Evolutionary conservation across 2,797 vertebrate species (phyloP), one percentile per base, ranked within the genome.

Genomic region (Hypotaenidia okinawae): DNA sequence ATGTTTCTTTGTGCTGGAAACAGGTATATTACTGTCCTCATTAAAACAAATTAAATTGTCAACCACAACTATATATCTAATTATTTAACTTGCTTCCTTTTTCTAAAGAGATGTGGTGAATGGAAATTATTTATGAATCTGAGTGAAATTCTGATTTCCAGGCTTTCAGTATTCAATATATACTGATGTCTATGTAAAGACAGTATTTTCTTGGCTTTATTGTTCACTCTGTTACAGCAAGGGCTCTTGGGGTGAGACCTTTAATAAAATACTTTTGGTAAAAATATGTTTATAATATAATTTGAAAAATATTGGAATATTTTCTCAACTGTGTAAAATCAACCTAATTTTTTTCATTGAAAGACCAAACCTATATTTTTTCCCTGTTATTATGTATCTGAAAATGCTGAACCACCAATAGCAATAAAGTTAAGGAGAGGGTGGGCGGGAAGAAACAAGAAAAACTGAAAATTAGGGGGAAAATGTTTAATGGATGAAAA

Each of bases 31-130:
- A 51, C n/a, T 66, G 51, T 69, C 51, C 62, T 95, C 84, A 80
- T 96, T 96, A 96, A 97, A 96, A 87, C 39, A 94, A 96, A 95
- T 96, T 95, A 97, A 89, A 81, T 73, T 96, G 94, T 89, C 93
- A 95, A 37, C 33, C 10, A 17, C 1, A 19, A 86, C 41, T 78
- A 8, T 81, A 28, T 89, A 94, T 72, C 64, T 93, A 95, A 95
- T 93, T 93, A 93, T 87, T 96, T 97, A 93, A 93, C 94, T 96
- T 94, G 21, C 57, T 91, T 49, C 2, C 11, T 88, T 68, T 68
- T 96, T 92, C 69, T 81, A 73, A 95, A 80, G 28, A 8, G 33
- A 73, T 39, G 10, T 14, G 10, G 24, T 47, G n/a, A 90, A 92
- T 82, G 43, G 45, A 80, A 97, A 76, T 83, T 35, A 21, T 89